These are phyloP conservation scores for Drosophila sp. DNA, from an alignment of 1,140 invertebrate species.

Conservation along the genomic window DNA sequence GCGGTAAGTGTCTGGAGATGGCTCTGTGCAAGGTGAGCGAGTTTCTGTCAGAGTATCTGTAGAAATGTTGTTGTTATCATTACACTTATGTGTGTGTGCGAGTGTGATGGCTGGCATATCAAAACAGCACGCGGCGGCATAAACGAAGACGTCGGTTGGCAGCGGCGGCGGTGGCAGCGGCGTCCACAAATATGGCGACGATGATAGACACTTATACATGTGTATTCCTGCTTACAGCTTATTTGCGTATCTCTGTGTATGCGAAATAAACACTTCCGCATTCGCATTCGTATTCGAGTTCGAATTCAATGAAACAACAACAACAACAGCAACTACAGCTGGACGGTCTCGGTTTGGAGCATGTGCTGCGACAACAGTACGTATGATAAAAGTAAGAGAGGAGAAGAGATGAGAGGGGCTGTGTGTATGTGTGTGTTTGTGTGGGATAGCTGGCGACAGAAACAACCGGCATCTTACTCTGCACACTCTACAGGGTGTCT, in stretches of 20 bases:
- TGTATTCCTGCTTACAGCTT: slow-evolving; percentile 46
- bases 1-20: slow-evolving; percentile 20
- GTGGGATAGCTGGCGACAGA: background rate
- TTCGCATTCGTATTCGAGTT: slow-evolving; percentile 54
- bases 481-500: slow-evolving; percentile 16
- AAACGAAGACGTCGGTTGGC: slow-evolving; percentile 22
- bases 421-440: too few species aligned
- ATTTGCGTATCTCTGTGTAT: slow-evolving; percentile 61
- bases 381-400: slow-evolving; percentile 52
- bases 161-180: background rate
- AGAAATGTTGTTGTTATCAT: slow-evolving; percentile 60
- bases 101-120: slow-evolving; percentile 49
- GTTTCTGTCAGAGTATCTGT: slow-evolving; percentile 36
- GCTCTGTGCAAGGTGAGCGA: slow-evolving; percentile 70
- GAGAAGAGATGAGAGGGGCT: slow-evolving; percentile 5
- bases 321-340: slow-evolving; percentile 18
- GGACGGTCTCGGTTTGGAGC: background rate
- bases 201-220: slow-evolving; percentile 41
- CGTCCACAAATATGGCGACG: slow-evolving; percentile 61
- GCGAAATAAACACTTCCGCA: slow-evolving; percentile 73
- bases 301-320: slow-evolving; percentile 65
- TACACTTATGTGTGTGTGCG: slow-evolving; percentile 51
- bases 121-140: slow-evolving; percentile 54
- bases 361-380: slow-evolving; percentile 15
- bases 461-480: background rate